Base-by-base conservation (phyloP, 2,797 vertebrate genomes). In the Amblyraja radiata region DNA sequence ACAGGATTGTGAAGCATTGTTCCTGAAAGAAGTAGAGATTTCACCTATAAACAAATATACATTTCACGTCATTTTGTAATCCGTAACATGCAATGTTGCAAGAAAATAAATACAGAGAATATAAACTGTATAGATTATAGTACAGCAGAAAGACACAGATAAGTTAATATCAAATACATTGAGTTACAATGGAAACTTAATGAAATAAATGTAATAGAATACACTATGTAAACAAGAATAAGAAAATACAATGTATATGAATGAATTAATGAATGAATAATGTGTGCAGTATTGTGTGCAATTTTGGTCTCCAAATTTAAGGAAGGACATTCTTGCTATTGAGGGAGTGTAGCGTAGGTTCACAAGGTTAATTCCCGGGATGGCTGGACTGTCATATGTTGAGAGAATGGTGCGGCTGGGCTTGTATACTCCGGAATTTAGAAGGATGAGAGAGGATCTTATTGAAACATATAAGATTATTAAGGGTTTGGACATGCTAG, bases 51-150 rank as follows among this genome's bases (percentile, higher is more conserved):
- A 76, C 90, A 92, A 92, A 92, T 54, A 13, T 9, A 74, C 71
- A 92, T 54, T 76, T 91, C 71, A 91, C 11, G 25, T 25, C 8
- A 76, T 91, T 73, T 73, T 91, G 65, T 91, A 91, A 88, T 36
- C 6, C n/a, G 36, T 88, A 68, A 68, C 9, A 36, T 88, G 21
- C 8, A 88, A 32, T 2, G 32, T n/a, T 68, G 16, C 28, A n/a
- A 88, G 84, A 88, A 88, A 3, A 88, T 68, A 68, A 21, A 88
- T 36, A 84, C 28, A 25, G 58, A 16, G 46, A 71, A 21, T 71
- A 18, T 65, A 58, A 58, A 83, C n/a, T 61, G 46, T 65, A 14
- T 63, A 65, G 84, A 88, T 88, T 88, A 88, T 36, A 13, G 65
- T 32, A 84, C 18, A 65, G 28, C 16, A 16, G 83, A 6, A 32